A percentile compares a stretch with the other conserved stretches of the same genome.
phyloP scores from a whole-genome alignment of 2,888 invertebrate genomes.

The Rhimphoctona megacephalus region DNA sequence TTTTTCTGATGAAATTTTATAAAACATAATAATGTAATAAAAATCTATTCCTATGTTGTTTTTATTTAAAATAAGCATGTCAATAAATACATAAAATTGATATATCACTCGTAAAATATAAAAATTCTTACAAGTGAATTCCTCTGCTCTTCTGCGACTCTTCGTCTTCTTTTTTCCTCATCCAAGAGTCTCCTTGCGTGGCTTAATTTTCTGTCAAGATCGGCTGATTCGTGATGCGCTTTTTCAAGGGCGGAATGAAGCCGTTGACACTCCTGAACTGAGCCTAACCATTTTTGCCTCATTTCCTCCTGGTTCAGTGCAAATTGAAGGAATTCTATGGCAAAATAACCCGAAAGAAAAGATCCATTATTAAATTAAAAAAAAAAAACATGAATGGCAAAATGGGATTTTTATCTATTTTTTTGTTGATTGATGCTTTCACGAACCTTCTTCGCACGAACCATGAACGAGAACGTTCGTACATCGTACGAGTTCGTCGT shows the following conservation, averaged over 20 bases:
- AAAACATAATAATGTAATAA: too few species aligned
- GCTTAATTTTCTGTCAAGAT: slow-evolving; percentile 92
- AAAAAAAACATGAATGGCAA: too few species aligned
- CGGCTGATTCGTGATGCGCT: slow-evolving; percentile 90
- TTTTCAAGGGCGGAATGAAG: slow-evolving; percentile 90
- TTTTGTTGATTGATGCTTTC: not conserved
- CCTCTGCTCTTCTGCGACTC: slow-evolving; percentile 90
- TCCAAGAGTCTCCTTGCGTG: slow-evolving; percentile 93
- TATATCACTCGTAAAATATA: not conserved
- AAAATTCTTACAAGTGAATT: slow-evolving; percentile 87
- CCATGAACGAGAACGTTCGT: slow-evolving; percentile 88
- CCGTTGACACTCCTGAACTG: slow-evolving; percentile 90
- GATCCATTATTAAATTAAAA: not conserved
- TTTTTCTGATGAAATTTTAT: too few species aligned
- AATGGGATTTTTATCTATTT: not conserved
- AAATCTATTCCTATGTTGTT: too few species aligned
- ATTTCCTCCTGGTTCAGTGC: slow-evolving; percentile 91
- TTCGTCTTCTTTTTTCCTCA: slow-evolving; percentile 90
- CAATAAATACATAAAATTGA: too few species aligned
- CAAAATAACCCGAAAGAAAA: not conserved
- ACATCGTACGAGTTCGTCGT: slow-evolving; percentile 90
- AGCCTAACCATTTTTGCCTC: slow-evolving; percentile 89
- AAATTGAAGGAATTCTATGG: slow-evolving; percentile 91
- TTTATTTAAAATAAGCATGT: too few species aligned
- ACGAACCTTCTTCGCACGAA: slow-evolving; percentile 89